phyloP scores from a whole-genome alignment of 2,888 invertebrate genomes.

The Asteroscopus sphinx region DNA sequence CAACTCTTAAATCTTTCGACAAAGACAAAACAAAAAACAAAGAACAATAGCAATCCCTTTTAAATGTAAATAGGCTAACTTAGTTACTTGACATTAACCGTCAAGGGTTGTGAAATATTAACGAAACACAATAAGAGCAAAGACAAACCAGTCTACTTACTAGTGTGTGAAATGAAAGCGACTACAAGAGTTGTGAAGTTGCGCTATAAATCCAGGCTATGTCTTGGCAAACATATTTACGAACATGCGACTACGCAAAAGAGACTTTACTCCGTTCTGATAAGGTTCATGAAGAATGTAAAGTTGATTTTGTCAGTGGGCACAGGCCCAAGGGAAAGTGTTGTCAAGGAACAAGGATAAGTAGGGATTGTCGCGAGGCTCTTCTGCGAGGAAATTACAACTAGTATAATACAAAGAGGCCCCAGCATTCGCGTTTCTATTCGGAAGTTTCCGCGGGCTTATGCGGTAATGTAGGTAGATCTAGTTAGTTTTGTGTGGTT shows the following conservation, averaged over 20 bases:
- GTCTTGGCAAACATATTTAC: constrained; percentile 54
- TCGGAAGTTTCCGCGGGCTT: constrained; percentile 62
- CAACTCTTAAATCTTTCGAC: constrained; percentile 28
- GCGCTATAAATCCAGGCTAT: constrained; percentile 78
- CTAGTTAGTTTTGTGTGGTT: constrained; percentile 47
- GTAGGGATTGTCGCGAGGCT: constrained; percentile 83
- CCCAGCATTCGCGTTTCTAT: constrained; percentile 69
- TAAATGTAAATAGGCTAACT: constrained; percentile 54
- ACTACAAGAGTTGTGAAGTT: constrained; percentile 84
- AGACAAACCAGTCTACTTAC: constrained; percentile 73
- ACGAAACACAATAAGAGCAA: constrained; percentile 63
- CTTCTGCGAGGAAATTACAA: constrained; percentile 84
- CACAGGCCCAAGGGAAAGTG: constrained; percentile 83
- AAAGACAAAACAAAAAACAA: constrained; percentile 56
- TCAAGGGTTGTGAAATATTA: constrained; percentile 57
- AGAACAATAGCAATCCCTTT: constrained; percentile 40
- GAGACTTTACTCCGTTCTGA: constrained; percentile 38
- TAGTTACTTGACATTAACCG: constrained; percentile 55
- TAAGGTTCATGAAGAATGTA: constrained; percentile 56
- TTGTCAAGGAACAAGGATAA: constrained; percentile 87
- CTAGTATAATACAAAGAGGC: constrained; percentile 78
- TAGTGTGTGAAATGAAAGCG: constrained; percentile 82
- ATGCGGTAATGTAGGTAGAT: constrained; percentile 51
- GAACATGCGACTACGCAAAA: constrained; percentile 37
- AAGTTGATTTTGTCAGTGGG: constrained; percentile 56